A percentile compares a stretch with the other conserved stretches of the same genome.
These are phyloP conservation scores for Erebia epiphron DNA, from an alignment of 2,888 invertebrate genomes.

Conservation along the genomic window DNA sequence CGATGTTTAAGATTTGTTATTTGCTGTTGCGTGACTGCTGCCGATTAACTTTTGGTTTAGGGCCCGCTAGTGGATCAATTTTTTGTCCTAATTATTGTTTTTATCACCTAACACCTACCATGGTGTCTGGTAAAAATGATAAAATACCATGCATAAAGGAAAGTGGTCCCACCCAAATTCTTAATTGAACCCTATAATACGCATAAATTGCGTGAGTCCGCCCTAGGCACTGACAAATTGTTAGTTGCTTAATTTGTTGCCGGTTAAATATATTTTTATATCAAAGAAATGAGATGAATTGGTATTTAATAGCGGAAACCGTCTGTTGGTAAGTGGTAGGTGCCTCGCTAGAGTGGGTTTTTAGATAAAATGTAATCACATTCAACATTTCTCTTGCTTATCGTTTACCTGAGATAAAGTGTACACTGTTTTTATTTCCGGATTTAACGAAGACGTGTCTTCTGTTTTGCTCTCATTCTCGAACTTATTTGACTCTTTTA, in stretches of 20 bases:
- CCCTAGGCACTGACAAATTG: slow-evolving; percentile 50
- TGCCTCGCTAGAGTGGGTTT: slow-evolving; percentile 11
- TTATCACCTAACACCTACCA: slow-evolving; percentile 32
- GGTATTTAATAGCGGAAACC: slow-evolving; percentile 23
- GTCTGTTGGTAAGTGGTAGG: slow-evolving; percentile 15
- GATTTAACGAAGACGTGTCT: slow-evolving; percentile 12
- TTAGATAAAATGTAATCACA: slow-evolving; percentile 24
- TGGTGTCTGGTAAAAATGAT: slow-evolving; percentile 43
- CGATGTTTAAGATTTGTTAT: slow-evolving; percentile 28
- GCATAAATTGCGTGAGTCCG: slow-evolving; percentile 52
- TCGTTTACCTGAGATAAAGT: slow-evolving; percentile 20
- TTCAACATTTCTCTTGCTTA: slow-evolving; percentile 23
- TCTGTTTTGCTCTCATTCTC: not conserved
- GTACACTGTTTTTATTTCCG: slow-evolving; percentile 27
- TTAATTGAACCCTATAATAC: slow-evolving; percentile 51
- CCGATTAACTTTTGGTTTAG: slow-evolving; percentile 25
- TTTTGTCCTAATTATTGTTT: slow-evolving; percentile 24
- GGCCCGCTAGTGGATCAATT: slow-evolving; percentile 16
- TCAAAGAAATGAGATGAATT: slow-evolving; percentile 22
- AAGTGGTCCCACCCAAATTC: slow-evolving; percentile 45
- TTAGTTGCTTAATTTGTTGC: slow-evolving; percentile 47
- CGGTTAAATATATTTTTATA: slow-evolving; percentile 14
- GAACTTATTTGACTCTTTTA: too few relatives aligned
- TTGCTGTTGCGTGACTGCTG: slow-evolving; percentile 32
- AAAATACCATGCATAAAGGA: slow-evolving; percentile 46